phyloP scores from a whole-genome alignment of 2,888 invertebrate species.

The Thelaira solivaga region DNA sequence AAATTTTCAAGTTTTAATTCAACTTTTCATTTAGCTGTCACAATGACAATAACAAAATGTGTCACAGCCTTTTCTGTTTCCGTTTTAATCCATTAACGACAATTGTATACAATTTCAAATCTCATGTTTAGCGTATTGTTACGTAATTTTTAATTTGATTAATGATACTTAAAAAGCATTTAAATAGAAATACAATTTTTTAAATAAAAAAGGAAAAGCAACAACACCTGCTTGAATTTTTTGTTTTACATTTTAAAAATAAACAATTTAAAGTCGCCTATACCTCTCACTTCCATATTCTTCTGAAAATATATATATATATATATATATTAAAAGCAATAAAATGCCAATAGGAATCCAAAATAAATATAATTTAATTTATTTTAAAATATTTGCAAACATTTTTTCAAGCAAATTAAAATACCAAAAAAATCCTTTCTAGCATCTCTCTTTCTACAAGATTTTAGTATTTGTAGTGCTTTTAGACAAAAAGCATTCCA shows the following conservation, averaged over 20 bases:
- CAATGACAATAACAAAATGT: conserved; percentile 38
- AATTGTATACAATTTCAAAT: conserved; percentile 56
- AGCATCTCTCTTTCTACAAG: too few species aligned
- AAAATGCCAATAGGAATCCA: too few species aligned
- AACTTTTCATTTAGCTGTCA: conserved; percentile 53
- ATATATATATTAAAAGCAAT: too few species aligned
- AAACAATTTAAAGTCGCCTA: not conserved
- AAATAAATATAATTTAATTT: too few species aligned
- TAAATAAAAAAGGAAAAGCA: not conserved
- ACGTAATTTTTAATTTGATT: conserved; percentile 73
- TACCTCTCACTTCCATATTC: not conserved
- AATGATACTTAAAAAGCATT: conserved; percentile 67
- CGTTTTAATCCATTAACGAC: conserved; percentile 65
- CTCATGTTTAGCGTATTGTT: conserved; percentile 61
- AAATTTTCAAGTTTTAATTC: conserved; percentile 19
- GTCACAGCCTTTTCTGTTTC: conserved; percentile 43
- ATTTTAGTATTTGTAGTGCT: too few species aligned
- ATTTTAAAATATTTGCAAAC: too few species aligned
- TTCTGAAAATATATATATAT: too few species aligned
- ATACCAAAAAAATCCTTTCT: too few species aligned
- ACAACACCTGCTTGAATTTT: conserved; percentile 61
- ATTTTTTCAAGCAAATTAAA: too few species aligned
- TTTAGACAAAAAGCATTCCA: too few species aligned
- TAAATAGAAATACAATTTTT: conserved; percentile 34
- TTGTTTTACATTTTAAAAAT: not conserved